A percentile compares a stretch with the other conserved stretches of the same genome.
Evolutionary conservation across 2,888 invertebrate genomes (phyloP).

Genomic region (Yponomeuta plumbellus): DNA sequence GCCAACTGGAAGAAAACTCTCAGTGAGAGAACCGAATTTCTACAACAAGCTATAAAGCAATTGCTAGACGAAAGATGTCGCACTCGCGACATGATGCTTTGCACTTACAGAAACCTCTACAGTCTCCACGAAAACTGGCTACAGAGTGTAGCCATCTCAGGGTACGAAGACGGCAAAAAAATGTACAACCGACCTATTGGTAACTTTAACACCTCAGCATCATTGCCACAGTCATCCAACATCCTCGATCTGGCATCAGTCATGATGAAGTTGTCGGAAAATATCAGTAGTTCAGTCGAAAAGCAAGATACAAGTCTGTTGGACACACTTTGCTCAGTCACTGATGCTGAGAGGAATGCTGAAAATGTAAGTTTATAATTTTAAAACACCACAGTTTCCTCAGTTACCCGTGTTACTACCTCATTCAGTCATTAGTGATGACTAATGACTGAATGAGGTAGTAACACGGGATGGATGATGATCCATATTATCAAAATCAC

Average conservation of each 20-base stretch:
- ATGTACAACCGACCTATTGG: constrained; percentile 62
- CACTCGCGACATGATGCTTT: constrained; percentile 78
- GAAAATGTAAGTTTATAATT: constrained; percentile 69
- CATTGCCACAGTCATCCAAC: constrained; percentile 73
- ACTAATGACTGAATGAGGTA: too few species aligned
- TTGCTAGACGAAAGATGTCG: constrained; percentile 82
- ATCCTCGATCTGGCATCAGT: constrained; percentile 79
- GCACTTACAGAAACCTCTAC: constrained; percentile 78
- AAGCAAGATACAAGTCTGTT: constrained; percentile 64
- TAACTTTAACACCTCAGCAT: constrained; percentile 67
- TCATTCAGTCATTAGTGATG: too few species aligned
- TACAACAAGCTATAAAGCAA: constrained; percentile 81
- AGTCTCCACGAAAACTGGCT: constrained; percentile 67
- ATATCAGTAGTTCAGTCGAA: constrained; percentile 66
- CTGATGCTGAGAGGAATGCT: constrained; percentile 76
- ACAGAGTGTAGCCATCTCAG: constrained; percentile 61
- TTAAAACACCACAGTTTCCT: not conserved
- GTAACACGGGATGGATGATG: too few species aligned
- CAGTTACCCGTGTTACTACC: too few species aligned
- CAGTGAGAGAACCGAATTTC: constrained; percentile 80
- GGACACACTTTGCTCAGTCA: constrained; percentile 52
- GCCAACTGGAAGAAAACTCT: constrained; percentile 90
- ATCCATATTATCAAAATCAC: not conserved
- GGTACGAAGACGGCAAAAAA: constrained; percentile 53
- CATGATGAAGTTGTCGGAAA: constrained; percentile 79